These are phyloP conservation scores for Acipenser oxyrinchus DNA, from an alignment of 2,797 vertebrate species.

Conservation along the genomic window DNA sequence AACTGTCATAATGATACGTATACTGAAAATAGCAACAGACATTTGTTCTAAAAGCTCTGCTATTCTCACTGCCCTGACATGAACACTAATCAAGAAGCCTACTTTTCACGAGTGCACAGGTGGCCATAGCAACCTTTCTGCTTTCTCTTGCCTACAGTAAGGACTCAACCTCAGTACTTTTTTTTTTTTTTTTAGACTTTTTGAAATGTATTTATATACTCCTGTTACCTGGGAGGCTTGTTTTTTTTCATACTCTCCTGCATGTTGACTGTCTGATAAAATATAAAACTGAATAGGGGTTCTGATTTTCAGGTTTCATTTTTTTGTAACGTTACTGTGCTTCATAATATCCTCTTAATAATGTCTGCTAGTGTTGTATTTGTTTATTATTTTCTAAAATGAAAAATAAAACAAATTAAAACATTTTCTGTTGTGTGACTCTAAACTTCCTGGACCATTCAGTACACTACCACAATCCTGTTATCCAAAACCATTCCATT, in stretches of 20 bases:
- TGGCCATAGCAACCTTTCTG: conserved; percentile 5
- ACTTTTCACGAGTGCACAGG: conserved; percentile 1
- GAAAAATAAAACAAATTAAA: no score
- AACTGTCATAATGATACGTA: no score
- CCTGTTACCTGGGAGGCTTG: background rate
- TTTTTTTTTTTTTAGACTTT: background rate
- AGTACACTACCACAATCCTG: background rate
- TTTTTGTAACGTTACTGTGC: no score
- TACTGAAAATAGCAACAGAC: background rate
- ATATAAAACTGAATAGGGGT: no score
- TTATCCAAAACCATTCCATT: background rate
- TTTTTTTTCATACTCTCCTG: background rate
- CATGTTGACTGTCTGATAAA: no score
- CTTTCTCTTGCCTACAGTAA: conserved; percentile 1
- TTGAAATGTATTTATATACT: conserved; percentile 5
- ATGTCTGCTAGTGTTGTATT: no score
- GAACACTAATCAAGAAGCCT: background rate
- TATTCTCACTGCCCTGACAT: background rate
- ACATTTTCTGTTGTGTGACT: no score
- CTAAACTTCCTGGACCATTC: no score
- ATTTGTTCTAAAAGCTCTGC: background rate
- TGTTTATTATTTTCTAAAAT: no score
- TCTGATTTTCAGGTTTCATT: no score
- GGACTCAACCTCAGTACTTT: background rate
- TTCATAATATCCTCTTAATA: no score